Percentiles rank a stretch among this genome's conserved stretches.
Conservation (phyloP, 2,797 vertebrate genomes). For the Oreochromis mossambicus region DNA sequence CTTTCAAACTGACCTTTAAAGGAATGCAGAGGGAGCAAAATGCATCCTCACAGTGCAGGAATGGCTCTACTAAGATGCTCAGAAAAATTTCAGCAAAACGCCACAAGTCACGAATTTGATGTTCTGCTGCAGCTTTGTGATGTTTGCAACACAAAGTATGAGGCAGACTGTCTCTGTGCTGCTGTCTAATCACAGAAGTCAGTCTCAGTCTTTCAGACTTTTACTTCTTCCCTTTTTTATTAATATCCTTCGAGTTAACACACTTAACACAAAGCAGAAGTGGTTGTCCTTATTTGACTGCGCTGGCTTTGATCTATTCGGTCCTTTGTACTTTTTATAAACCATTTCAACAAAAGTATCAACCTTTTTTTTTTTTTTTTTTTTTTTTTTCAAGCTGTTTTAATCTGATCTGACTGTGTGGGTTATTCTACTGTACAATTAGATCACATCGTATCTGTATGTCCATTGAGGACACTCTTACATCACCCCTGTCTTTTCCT, state of each 20-base stretch:
- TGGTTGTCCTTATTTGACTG: conserved; percentile 1
- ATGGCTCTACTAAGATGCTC: fast-evolving
- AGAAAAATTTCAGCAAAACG: fast-evolving
- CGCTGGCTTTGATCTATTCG: background rate
- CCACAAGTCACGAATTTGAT: background rate
- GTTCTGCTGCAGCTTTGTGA: background rate
- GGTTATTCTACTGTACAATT: conserved; percentile 18
- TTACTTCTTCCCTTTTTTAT: background rate
- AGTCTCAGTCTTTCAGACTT: background rate
- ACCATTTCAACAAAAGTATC: conserved; percentile 20
- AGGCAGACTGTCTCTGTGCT: background rate
- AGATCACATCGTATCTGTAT: background rate
- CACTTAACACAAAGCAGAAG: background rate
- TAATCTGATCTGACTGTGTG: conserved; percentile 40
- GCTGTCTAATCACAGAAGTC: background rate
- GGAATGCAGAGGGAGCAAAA: background rate
- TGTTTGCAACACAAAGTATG: background rate
- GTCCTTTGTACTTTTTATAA: background rate
- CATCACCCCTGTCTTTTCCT: conserved; percentile 11
- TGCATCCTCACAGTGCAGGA: background rate
- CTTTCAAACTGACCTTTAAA: background rate
- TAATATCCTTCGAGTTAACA: background rate
- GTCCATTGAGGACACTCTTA: conserved; percentile 36
- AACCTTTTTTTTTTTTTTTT: background rate
- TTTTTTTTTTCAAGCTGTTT: background rate